Evolutionary conservation across 2,113 vertebrate species (phyloP), one percentile per base, ranked within the genome.

Genomic region (Erpornis zantholeuca): DNA sequence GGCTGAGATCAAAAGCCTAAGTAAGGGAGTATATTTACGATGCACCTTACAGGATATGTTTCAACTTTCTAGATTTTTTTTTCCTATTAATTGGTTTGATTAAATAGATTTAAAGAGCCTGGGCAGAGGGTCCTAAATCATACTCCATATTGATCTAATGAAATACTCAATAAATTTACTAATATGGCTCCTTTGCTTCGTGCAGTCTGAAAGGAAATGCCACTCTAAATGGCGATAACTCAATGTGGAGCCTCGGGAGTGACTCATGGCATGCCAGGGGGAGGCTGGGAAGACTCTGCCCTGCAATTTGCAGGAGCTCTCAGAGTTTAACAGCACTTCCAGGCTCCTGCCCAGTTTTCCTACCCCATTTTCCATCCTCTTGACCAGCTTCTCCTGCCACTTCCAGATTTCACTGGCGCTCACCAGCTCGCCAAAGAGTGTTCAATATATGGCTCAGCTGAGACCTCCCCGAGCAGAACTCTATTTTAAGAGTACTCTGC

Each of bases 81-180:
- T 98, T 98, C 14, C 98, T 98, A 98, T 98, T 98, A 98, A 98
- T 98, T 98, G 98, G 97, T 97, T 98, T 98, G 98, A 98, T 98
- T 98, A 98, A 98, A 98, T 98, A 98, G 98, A 98, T 98, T 98
- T 98, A 98, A 98, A 98, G 98, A 97, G 98, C 97, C 96, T 68
- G 71, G 85, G 97, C 94, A 98, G 96, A 97, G 95, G 85, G 96
- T 97, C 96, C 97, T 98, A 98, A 98, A 98, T 98, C 98, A 98
- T 98, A 97, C 97, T 96, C 96, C 95, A 84, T 98, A 98, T 98
- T 98, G 98, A 98, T 98, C 98, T 98, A 98, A 98, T 98, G 97
- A 98, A 98, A 98, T 98, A 98, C 97, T 98, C 98, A 97, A 98
- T 98, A 98, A 98, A 98, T 98, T 98, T 98, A 97, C 98, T 97